These are phyloP conservation scores for Leptinotarsa juncta DNA, from an alignment of 2,888 invertebrate species.

Conservation along the genomic window DNA sequence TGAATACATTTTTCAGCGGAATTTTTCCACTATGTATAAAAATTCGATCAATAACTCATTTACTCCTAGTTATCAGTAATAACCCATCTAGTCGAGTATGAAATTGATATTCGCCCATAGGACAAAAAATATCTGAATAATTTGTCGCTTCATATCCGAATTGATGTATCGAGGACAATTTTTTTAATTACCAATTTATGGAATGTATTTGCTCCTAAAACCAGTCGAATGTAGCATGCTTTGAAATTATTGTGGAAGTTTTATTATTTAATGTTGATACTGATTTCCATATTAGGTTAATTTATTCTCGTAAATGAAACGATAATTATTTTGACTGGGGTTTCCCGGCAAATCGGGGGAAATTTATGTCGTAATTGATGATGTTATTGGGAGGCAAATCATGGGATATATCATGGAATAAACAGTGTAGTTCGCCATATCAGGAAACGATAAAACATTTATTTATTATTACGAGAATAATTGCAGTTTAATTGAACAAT, in stretches of 20 bases:
- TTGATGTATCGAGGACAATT: not conserved
- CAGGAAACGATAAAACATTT: too few relatives aligned
- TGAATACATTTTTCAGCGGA: too few relatives aligned
- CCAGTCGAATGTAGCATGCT: not conserved
- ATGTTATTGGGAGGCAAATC: too few relatives aligned
- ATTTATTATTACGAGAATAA: too few relatives aligned
- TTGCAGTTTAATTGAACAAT: too few relatives aligned
- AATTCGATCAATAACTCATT: not conserved
- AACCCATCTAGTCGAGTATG: not conserved
- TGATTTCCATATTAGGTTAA: not conserved
- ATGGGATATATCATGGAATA: too few relatives aligned
- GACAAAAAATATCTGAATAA: conserved; percentile 5
- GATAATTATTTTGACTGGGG: not conserved
- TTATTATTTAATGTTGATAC: not conserved
- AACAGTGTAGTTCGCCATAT: too few relatives aligned
- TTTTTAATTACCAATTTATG: conserved; percentile 2
- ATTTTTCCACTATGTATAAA: too few relatives aligned
- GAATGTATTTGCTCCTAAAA: conserved; percentile 1
- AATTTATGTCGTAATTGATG: not conserved
- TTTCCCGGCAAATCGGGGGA: not conserved
- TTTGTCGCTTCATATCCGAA: conserved; percentile 13
- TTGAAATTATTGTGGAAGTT: not conserved
- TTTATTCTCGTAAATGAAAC: not conserved
- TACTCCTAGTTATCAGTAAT: not conserved
- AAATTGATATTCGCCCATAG: not conserved